Percentiles rank a stretch among this genome's conserved stretches.
Conservation (phyloP, 2,888 invertebrate genomes). For the Drosophila conformis region DNA sequence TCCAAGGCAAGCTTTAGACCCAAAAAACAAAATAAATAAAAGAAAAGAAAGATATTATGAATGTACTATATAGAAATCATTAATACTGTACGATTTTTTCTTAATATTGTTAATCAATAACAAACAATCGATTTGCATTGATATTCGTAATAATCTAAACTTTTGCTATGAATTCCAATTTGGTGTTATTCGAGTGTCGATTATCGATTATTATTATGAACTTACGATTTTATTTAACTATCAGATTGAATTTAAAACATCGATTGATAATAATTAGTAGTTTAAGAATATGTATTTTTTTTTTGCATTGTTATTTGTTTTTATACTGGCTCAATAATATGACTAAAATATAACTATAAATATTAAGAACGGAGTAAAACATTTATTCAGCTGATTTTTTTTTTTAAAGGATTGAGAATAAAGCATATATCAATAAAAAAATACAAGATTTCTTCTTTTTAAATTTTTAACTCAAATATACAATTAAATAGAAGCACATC, state of each 20-base stretch:
- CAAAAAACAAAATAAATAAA: constrained; percentile 26
- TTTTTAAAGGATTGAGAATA: neutral
- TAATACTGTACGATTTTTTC: constrained; percentile 30
- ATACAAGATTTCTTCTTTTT: neutral
- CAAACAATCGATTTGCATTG: constrained; percentile 13
- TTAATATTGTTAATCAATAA: constrained; percentile 27
- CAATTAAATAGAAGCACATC: neutral
- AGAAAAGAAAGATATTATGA: constrained; percentile 17
- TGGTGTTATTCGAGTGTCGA: constrained; percentile 52
- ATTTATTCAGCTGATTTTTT: constrained; percentile 2
- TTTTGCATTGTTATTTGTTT: constrained; percentile 75
- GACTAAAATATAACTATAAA: constrained; percentile 53
- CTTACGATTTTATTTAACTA: constrained; percentile 45
- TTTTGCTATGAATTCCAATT: constrained; percentile 28
- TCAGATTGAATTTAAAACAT: constrained; percentile 28
- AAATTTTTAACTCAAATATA: neutral
- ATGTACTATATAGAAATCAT: constrained; percentile 52
- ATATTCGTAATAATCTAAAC: constrained; percentile 44
- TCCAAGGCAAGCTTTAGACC: constrained; percentile 48
- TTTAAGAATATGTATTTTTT: constrained; percentile 54
- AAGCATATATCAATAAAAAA: neutral
- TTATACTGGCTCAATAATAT: constrained; percentile 72
- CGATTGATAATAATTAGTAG: constrained; percentile 40
- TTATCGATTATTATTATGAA: constrained; percentile 32
- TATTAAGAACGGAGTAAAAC: constrained; percentile 12